Conservation (phyloP, 2,888 invertebrate genomes). For the Toxonevra muliebris region DNA sequence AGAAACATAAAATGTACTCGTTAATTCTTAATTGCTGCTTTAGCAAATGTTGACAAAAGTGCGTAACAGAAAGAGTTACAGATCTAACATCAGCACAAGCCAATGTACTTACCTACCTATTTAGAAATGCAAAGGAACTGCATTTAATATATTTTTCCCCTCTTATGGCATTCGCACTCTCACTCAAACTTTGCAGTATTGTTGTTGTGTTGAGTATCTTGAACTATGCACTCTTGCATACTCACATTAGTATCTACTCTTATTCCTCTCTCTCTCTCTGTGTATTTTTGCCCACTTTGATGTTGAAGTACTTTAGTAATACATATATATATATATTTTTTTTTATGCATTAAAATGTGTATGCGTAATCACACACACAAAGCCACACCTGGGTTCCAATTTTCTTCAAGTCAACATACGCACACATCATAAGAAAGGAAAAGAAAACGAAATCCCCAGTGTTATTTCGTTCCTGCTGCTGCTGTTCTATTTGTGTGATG, state of each 20-base stretch:
- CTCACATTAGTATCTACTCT: background rate
- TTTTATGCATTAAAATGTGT: background rate
- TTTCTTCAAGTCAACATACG: background rate
- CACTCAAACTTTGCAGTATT: too few species aligned
- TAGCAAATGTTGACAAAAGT: conserved; percentile 49
- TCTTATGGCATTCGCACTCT: too few species aligned
- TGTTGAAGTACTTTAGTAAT: background rate
- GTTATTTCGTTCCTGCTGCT: background rate
- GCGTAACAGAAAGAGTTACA: conserved; percentile 34
- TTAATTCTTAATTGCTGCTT: too few species aligned
- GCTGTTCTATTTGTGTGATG: background rate
- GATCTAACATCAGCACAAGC: too few species aligned
- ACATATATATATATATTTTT: background rate
- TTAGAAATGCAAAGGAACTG: too few species aligned
- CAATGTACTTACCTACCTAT: too few species aligned
- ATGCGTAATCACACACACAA: background rate
- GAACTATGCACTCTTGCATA: conserved; percentile 3
- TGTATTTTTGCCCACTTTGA: background rate
- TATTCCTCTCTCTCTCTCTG: background rate
- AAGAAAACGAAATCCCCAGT: too few species aligned
- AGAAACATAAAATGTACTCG: too few species aligned
- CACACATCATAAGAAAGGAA: too few species aligned
- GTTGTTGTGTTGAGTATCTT: conserved; percentile 1
- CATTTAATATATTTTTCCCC: too few species aligned
- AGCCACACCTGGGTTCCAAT: background rate